phyloP scores from a whole-genome alignment of 1,140 invertebrate species.

The Eriocheir sinensis region DNA sequence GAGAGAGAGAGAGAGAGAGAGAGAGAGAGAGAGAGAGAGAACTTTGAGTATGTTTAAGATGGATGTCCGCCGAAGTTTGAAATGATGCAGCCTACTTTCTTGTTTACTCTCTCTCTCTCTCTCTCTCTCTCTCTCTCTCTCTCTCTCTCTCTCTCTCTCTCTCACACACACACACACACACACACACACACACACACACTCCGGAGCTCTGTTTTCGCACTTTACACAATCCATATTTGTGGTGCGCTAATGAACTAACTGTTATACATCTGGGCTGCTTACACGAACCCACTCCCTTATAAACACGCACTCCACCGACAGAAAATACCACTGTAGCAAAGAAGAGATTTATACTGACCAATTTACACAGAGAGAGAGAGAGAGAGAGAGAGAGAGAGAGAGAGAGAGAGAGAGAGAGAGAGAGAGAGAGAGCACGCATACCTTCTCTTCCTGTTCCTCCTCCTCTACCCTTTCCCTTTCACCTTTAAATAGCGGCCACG shows the following conservation, averaged over 20 bases:
- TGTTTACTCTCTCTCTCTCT: conserved; percentile 21
- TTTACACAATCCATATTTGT: background rate
- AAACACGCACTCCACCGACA: background rate
- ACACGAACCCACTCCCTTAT: background rate
- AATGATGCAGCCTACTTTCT: conserved; percentile 10
- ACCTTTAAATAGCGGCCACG: conserved; percentile 8
- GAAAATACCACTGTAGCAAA: background rate
- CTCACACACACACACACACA: conserved; percentile 28
- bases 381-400: conserved; percentile 61
- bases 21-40: background rate
- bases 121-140: conserved; percentile 6
- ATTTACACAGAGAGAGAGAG: conserved; percentile 47
- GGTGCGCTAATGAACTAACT: background rate
- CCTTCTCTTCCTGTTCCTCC: background rate
- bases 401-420: conserved; percentile 49
- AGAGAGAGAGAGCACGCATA: conserved; percentile 3
- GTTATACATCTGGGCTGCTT: background rate
- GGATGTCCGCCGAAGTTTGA: background rate
- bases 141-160: conserved; percentile 55
- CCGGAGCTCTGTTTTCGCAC: conserved; percentile 1
- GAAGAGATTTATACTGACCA: background rate
- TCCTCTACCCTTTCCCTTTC: background rate
- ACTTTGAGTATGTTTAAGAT: background rate
- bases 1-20: too few species aligned
- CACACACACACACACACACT: too few species aligned